These are phyloP conservation scores for Archocentrus centrarchus DNA, from an alignment of 2,113 vertebrate genomes.

Conservation along the genomic window DNA sequence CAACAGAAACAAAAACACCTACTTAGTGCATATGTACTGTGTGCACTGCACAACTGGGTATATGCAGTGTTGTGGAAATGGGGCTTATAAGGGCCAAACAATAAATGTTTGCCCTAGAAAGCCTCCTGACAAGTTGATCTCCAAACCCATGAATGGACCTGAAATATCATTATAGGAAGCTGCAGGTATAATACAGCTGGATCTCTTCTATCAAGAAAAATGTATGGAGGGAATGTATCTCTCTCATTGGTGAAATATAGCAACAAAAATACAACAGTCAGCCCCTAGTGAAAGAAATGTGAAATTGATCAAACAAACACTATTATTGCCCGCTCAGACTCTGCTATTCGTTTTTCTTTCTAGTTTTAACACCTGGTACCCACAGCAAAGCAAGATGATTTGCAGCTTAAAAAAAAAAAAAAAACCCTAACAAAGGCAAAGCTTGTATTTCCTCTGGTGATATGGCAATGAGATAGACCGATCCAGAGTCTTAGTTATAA, in stretches of 20 bases:
- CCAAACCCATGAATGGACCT: background rate
- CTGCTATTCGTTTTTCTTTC: slow-evolving; percentile 30
- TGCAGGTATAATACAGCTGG: background rate
- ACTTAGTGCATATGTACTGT: background rate
- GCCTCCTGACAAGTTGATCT: background rate
- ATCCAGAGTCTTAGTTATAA: background rate
- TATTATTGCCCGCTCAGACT: slow-evolving; percentile 21
- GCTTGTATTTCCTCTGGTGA: slow-evolving; percentile 17
- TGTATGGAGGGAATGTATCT: slow-evolving; percentile 23
- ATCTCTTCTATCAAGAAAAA: background rate
- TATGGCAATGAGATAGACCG: slow-evolving; percentile 18
- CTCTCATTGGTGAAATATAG: slow-evolving; percentile 32
- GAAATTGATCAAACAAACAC: slow-evolving; percentile 57
- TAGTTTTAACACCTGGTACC: background rate
- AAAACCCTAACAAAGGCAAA: slow-evolving; percentile 15
- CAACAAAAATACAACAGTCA: slow-evolving; percentile 20
- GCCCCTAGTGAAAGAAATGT: slow-evolving; percentile 22
- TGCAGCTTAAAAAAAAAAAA: slow-evolving; percentile 1
- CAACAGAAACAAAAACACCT: no score
- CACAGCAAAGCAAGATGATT: slow-evolving; percentile 13
- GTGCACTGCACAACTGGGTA: background rate
- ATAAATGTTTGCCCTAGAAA: background rate
- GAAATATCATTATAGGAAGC: background rate
- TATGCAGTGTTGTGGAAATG: background rate
- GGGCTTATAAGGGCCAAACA: background rate